These are phyloP conservation scores for Leptinotarsa juncta DNA, from an alignment of 2,888 invertebrate genomes.

Conservation along the genomic window DNA sequence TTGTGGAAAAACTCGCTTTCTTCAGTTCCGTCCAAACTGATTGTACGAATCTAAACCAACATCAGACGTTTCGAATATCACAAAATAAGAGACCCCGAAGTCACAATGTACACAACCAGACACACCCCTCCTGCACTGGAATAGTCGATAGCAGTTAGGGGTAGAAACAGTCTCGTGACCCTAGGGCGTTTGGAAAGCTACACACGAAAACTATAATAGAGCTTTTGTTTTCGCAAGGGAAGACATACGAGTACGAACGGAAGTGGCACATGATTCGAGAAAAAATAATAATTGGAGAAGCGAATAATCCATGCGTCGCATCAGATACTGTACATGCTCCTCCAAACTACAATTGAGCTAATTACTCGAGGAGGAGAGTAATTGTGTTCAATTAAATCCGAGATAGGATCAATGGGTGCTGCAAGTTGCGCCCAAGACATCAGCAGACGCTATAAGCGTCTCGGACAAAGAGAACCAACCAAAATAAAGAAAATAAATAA, in stretches of 20 bases:
- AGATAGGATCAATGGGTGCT: background rate
- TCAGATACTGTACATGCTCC: background rate
- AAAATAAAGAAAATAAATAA: background rate
- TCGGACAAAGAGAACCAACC: background rate
- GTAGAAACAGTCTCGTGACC: constrained; percentile 35
- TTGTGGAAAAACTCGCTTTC: too few species aligned
- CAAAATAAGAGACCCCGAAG: too few species aligned
- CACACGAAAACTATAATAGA: constrained; percentile 18
- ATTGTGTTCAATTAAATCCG: background rate
- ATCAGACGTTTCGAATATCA: too few species aligned
- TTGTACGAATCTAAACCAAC: too few species aligned
- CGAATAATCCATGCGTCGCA: background rate
- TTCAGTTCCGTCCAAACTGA: too few species aligned
- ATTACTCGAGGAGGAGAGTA: background rate
- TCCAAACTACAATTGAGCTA: background rate
- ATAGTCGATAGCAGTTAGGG: constrained; percentile 46
- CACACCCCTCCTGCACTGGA: constrained; percentile 40
- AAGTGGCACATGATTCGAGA: background rate
- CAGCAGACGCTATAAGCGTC: background rate
- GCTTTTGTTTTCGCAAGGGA: background rate
- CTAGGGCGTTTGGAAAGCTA: constrained; percentile 32
- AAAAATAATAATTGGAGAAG: background rate
- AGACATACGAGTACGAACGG: background rate
- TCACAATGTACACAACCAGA: background rate
- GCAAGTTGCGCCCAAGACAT: background rate